Conservation (phyloP, 2,888 invertebrate genomes). For the Germaria angustata region DNA sequence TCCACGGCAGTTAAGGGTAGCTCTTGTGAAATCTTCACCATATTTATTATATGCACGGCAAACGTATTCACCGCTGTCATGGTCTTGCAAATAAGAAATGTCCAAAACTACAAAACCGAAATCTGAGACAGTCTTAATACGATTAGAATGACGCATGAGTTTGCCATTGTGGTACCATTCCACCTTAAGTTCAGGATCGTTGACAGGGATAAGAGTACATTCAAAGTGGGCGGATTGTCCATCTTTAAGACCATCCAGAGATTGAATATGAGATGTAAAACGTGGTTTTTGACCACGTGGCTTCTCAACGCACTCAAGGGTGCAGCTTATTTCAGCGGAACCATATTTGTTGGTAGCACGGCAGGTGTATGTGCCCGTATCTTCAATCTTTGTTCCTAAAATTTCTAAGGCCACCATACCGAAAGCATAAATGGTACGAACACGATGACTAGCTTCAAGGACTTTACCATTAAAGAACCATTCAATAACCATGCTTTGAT, state of each 20-base stretch:
- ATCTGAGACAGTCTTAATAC: conserved; percentile 96
- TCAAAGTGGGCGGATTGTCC: conserved; percentile 97
- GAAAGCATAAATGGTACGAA: conserved; percentile 96
- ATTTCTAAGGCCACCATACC: conserved; percentile 99
- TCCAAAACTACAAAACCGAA: conserved; percentile 97
- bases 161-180: conserved; percentile 98
- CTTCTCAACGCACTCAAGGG: conserved; percentile 90
- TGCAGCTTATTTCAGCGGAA: conserved; percentile 90
- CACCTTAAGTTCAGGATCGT: conserved; percentile 95
- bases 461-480: conserved; percentile 97
- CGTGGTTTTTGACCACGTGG: conserved; percentile 92
- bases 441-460: conserved; percentile 92
- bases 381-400: conserved; percentile 94
- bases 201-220: conserved; percentile 95
- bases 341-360: conserved; percentile 95
- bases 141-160: conserved; percentile 91
- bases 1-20: conserved; percentile 91
- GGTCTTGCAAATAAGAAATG: conserved; percentile 95
- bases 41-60: conserved; percentile 95
- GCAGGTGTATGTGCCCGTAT: conserved; percentile 94
- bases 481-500: conserved; percentile 95
- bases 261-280: conserved; percentile 93
- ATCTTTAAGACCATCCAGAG: conserved; percentile 91
- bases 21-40: conserved; percentile 92
- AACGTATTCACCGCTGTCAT: conserved; percentile 95